Evolutionary conservation across 2,113 vertebrate species (phyloP).

Genomic region (Delphinus delphis): DNA sequence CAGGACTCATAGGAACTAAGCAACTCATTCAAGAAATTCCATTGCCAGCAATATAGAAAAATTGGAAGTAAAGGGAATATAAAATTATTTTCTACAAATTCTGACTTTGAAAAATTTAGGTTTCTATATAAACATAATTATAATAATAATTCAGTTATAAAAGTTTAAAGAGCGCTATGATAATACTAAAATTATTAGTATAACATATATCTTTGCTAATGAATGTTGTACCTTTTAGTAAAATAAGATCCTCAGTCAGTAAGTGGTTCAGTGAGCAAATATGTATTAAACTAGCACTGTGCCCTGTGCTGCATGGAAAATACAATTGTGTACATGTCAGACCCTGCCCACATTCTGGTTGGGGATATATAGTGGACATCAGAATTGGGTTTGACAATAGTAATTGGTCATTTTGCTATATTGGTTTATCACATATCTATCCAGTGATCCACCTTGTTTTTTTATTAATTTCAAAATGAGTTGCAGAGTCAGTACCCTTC

Average conservation of each 20-base stretch:
- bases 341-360: not conserved
- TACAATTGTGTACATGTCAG: not conserved
- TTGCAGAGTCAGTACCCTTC: not conserved
- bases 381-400: not conserved
- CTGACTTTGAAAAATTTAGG: not conserved
- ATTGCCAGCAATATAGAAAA: not conserved
- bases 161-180: not conserved
- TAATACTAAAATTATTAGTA: not conserved
- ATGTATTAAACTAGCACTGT: not conserved
- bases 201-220: not conserved
- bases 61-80: not conserved
- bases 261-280: not conserved
- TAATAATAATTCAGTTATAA: not conserved
- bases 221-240: not conserved
- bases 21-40: not conserved
- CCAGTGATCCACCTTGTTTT: not conserved
- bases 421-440: not conserved
- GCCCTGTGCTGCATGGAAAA: not conserved
- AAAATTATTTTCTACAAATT: constrained; percentile 46
- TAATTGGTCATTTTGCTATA: not conserved
- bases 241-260: not conserved
- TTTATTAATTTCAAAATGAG: not conserved
- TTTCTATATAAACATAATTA: not conserved
- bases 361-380: not conserved
- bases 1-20: not conserved